Percentiles rank a stretch among this genome's conserved stretches.
Evolutionary conservation across 2,888 invertebrate genomes (phyloP).

Genomic region (Torymus auratus): DNA sequence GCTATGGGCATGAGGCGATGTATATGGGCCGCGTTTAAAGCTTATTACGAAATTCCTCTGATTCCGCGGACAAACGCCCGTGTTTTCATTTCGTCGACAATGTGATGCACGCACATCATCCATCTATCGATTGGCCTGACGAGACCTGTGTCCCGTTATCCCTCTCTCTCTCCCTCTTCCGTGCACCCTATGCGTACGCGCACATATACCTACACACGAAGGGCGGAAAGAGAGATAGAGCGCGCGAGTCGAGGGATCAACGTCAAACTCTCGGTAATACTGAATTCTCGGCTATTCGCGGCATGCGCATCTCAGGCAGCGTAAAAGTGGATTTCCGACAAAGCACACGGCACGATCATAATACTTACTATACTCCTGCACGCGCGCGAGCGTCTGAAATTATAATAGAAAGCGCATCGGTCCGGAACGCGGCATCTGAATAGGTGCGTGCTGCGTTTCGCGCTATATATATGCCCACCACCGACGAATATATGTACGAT

Average conservation of each 20-base stretch:
- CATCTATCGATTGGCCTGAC: constrained; percentile 25
- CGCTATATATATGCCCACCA: background rate
- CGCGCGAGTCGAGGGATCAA: constrained; percentile 19
- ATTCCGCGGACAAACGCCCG: constrained; percentile 9
- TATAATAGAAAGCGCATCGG: constrained; percentile 66
- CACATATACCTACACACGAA: background rate
- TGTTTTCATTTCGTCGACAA: constrained; percentile 38
- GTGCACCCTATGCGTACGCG: background rate
- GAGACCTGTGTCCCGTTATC: too few relatives aligned
- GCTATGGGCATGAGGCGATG: background rate
- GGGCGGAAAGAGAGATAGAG: background rate
- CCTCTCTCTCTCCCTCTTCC: background rate
- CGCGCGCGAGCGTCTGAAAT: constrained; percentile 5
- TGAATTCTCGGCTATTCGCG: constrained; percentile 22
- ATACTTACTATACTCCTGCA: background rate
- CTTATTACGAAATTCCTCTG: constrained; percentile 50
- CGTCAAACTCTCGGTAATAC: constrained; percentile 32
- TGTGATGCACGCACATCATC: background rate
- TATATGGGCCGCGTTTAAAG: constrained; percentile 31
- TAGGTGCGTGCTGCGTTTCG: constrained; percentile 51
- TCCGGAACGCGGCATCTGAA: constrained; percentile 64
- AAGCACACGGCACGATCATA: constrained; percentile 35
- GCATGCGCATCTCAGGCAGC: constrained; percentile 2
- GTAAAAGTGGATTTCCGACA: constrained; percentile 48
- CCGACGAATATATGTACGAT: background rate